phyloP scores from a whole-genome alignment of 92 coral and sea anemone species.

The Meandrina meandrites region DNA sequence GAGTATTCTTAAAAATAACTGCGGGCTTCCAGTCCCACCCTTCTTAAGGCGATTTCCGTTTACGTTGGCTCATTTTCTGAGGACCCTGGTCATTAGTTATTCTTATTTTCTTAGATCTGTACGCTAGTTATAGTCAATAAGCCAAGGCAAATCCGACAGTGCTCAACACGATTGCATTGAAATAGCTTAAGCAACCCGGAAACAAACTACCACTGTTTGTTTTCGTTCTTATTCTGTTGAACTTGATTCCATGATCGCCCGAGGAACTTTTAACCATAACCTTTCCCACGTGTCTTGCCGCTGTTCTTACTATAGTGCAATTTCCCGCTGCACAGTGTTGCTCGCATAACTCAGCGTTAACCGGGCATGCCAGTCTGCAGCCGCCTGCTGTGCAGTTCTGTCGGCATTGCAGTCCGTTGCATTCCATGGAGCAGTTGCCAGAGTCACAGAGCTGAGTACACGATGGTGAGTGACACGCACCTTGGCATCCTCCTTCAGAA shows the following conservation, averaged over 20 bases:
- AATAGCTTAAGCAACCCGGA: not conserved
- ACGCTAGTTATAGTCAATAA: not conserved
- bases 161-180: not conserved
- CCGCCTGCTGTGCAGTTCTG: conserved; percentile 45
- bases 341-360: conserved; percentile 6
- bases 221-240: not conserved
- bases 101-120: not conserved
- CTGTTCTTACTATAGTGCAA: conserved; percentile 14
- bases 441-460: conserved; percentile 35
- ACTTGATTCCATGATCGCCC: not conserved
- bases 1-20: too few species aligned
- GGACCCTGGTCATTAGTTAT: not conserved
- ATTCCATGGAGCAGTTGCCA: conserved; percentile 27
- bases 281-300: not conserved
- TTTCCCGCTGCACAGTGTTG: conserved; percentile 27
- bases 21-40: too few species aligned
- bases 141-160: not conserved
- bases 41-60: too few species aligned
- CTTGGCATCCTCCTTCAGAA: conserved; percentile 29
- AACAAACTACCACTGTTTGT: conserved; percentile 5
- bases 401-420: conserved; percentile 33
- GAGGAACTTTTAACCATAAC: not conserved
- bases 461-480: conserved; percentile 22
- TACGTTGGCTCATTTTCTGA: too few species aligned
- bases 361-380: conserved; percentile 20